A percentile compares a stretch with the other conserved stretches of the same genome.
These are phyloP conservation scores for Porites lobata DNA, from an alignment of 92 coral and sea anemone species.

Conservation along the genomic window DNA sequence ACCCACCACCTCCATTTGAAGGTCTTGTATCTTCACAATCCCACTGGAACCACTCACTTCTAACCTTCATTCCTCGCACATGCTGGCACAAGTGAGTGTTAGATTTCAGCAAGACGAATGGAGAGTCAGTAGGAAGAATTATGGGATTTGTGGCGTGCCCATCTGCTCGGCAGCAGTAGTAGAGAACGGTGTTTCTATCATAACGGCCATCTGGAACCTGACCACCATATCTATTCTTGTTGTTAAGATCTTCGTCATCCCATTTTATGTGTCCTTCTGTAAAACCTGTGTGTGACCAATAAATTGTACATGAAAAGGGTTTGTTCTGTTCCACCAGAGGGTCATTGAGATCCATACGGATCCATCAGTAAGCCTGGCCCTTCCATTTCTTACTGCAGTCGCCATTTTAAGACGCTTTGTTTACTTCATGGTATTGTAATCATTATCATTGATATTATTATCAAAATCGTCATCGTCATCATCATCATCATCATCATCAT, in stretches of 20 bases:
- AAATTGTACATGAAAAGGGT: too few species aligned
- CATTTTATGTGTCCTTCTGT: constrained; percentile 54
- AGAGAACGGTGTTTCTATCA: constrained; percentile 36
- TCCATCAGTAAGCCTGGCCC: too few species aligned
- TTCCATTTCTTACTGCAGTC: too few species aligned
- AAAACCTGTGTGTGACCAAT: constrained; percentile 23
- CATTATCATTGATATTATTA: too few species aligned
- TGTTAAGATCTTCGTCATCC: constrained; percentile 66
- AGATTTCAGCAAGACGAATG: constrained; percentile 50
- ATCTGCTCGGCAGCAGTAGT: constrained; percentile 69
- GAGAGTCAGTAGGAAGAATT: constrained; percentile 66
- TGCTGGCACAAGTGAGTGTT: constrained; percentile 35
- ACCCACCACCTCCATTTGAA: background rate
- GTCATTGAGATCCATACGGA: too few species aligned
- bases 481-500: too few species aligned
- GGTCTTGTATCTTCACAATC: constrained; percentile 23
- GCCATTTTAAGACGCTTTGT: too few species aligned
- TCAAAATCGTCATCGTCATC: too few species aligned
- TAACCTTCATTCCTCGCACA: constrained; percentile 26
- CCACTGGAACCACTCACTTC: constrained; percentile 44
- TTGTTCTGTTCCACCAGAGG: too few species aligned
- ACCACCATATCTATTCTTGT: constrained; percentile 42
- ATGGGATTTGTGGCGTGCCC: constrained; percentile 74
- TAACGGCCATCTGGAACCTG: constrained; percentile 61
- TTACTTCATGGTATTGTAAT: too few species aligned